These are phyloP conservation scores for Noctua pronuba DNA, from an alignment of 2,888 invertebrate species.

Conservation along the genomic window DNA sequence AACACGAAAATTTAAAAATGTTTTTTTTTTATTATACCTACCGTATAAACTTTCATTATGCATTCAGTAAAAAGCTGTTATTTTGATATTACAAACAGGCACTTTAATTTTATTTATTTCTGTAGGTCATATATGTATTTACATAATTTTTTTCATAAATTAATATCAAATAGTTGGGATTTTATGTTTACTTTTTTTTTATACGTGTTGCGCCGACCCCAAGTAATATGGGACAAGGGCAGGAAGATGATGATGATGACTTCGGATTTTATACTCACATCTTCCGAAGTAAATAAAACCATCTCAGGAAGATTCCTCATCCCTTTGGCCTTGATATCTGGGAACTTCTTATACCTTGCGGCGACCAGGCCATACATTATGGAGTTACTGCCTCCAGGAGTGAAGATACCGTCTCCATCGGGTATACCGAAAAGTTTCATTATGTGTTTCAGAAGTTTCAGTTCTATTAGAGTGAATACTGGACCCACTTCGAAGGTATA, in stretches of 20 bases:
- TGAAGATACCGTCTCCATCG: conserved; percentile 94
- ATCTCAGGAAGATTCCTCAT: conserved; percentile 91
- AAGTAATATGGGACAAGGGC: no score
- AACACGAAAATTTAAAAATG: no score
- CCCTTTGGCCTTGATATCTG: conserved; percentile 93
- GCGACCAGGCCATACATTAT: conserved; percentile 95
- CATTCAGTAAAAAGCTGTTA: no score
- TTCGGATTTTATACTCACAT: conserved; percentile 87
- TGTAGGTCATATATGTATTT: no score
- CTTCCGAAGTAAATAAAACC: conserved; percentile 94
- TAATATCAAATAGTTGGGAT: not conserved
- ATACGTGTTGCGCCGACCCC: no score
- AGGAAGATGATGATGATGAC: no score
- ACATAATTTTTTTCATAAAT: no score
- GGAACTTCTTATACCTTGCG: conserved; percentile 92
- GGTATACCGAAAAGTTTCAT: conserved; percentile 91
- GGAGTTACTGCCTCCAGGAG: conserved; percentile 95
- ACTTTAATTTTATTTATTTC: no score
- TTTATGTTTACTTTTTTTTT: no score
- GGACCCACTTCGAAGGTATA: conserved; percentile 96
- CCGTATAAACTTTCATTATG: no score
- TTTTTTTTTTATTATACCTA: no score
- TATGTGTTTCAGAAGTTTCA: conserved; percentile 91
- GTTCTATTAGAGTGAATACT: conserved; percentile 94
- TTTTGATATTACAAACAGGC: no score